Evolutionary conservation across 30 jellyfish, hydroid and myxozoan species (phyloP).

Genomic region (Clytia hemisphaerica): DNA sequence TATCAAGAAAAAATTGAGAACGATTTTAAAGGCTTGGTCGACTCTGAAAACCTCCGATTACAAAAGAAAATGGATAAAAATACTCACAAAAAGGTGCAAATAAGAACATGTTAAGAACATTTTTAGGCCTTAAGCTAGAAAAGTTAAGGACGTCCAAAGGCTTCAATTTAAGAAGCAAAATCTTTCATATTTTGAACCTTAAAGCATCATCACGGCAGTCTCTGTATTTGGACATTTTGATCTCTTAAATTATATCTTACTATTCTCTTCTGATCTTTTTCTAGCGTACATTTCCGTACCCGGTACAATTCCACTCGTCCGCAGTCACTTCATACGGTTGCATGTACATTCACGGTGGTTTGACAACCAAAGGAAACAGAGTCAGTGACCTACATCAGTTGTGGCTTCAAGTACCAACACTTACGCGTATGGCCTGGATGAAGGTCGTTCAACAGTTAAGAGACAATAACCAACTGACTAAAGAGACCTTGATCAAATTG

Average conservation of each 20-base stretch:
- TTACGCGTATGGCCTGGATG: conserved; percentile 26
- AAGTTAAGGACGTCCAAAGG: no score
- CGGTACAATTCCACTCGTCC: conserved; percentile 64
- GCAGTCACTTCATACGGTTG: conserved; percentile 75
- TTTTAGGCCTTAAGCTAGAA: no score
- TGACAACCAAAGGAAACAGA: conserved; percentile 19
- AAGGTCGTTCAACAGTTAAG: neutral
- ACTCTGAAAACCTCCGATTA: no score
- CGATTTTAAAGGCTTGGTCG: no score
- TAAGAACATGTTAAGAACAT: no score
- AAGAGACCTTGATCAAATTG: neutral
- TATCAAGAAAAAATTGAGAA: no score
- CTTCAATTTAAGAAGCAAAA: no score
- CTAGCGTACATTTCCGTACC: conserved; percentile 32
- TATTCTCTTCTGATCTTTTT: neutral
- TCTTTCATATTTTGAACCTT: neutral
- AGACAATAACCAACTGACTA: neutral
- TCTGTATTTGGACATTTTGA: neutral
- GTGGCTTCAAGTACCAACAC: conserved; percentile 67
- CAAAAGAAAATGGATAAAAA: no score
- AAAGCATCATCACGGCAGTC: neutral
- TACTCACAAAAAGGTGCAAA: no score
- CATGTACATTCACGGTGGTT: conserved; percentile 73
- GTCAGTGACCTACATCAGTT: conserved; percentile 35
- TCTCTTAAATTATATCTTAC: neutral